These are phyloP conservation scores for Anisognathus igniventris DNA, from an alignment of 2,797 vertebrate genomes.

Conservation along the genomic window DNA sequence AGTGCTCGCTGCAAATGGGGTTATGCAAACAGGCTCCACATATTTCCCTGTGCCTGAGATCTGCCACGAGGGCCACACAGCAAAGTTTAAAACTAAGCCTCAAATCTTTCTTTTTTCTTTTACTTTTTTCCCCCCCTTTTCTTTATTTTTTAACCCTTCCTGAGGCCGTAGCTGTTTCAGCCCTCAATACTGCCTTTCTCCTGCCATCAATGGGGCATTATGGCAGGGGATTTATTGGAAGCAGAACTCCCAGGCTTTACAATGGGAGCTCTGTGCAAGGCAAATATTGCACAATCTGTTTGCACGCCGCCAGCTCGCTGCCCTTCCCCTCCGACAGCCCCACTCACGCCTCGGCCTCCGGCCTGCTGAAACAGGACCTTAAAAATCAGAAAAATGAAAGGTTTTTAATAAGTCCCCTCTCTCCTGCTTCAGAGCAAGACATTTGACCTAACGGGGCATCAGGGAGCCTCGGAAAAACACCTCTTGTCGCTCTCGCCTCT, in stretches of 20 bases:
- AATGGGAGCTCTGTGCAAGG: constrained; percentile 77
- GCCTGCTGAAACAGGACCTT: constrained; percentile 49
- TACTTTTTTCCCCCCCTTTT: rapidly evolving
- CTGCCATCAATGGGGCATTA: constrained; percentile 78
- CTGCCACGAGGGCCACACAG: constrained; percentile 60
- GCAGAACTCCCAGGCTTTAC: constrained; percentile 74
- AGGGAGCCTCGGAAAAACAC: constrained; percentile 34
- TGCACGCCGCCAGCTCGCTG: constrained; percentile 55
- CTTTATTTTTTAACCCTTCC: constrained; percentile 73
- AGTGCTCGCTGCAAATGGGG: neutral
- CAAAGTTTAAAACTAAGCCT: constrained; percentile 35
- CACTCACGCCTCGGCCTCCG: constrained; percentile 46
- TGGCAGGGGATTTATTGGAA: constrained; percentile 76
- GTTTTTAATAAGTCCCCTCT: constrained; percentile 68
- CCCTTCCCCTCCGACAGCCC: constrained; percentile 61
- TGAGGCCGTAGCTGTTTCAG: neutral
- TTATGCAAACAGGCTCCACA: constrained; percentile 45
- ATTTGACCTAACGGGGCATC: constrained; percentile 56
- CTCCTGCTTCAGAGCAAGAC: constrained; percentile 60
- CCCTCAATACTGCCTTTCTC: constrained; percentile 78
- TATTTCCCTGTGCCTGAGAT: constrained; percentile 10
- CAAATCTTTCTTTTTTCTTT: neutral
- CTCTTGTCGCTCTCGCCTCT: constrained; percentile 35
- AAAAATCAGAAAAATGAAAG: constrained; percentile 68
- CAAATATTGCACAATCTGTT: constrained; percentile 76